Conservation (phyloP, 2,888 invertebrate genomes). For the Tinea semifulvella region DNA sequence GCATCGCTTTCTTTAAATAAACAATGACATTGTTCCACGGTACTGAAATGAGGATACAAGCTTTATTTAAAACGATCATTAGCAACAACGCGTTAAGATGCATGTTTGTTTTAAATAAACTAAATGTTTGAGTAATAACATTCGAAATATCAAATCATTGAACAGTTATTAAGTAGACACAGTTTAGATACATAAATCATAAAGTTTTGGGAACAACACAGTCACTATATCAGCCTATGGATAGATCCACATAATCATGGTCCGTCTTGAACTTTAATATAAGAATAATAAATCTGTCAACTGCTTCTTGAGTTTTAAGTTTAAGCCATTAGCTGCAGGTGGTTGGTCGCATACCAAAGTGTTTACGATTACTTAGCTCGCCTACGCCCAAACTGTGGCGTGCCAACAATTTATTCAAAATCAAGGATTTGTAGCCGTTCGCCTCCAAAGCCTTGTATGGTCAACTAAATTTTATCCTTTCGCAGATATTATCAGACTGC, state of each 20-base stretch:
- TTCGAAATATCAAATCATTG: too few relatives aligned
- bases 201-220: too few relatives aligned
- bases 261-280: constrained; percentile 3
- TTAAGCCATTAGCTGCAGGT: constrained; percentile 6
- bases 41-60: not conserved
- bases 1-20: constrained; percentile 6
- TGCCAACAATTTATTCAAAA: constrained; percentile 52
- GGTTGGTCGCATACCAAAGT: constrained; percentile 45
- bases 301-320: constrained; percentile 3
- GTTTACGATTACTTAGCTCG: constrained; percentile 38
- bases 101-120: too few relatives aligned
- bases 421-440: constrained; percentile 47
- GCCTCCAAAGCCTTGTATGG: constrained; percentile 21
- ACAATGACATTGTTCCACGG: constrained; percentile 6
- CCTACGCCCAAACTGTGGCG: constrained; percentile 45
- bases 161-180: too few relatives aligned
- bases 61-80: too few relatives aligned
- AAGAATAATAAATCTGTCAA: constrained; percentile 8
- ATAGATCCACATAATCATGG: too few relatives aligned
- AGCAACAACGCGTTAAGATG: too few relatives aligned
- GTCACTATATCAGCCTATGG: too few relatives aligned
- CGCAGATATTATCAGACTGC: constrained; percentile 2
- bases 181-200: too few relatives aligned
- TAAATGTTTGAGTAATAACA: too few relatives aligned
- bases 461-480: constrained; percentile 7